These are phyloP conservation scores for Desoria tigrina DNA, from an alignment of 2,888 invertebrate species.

Conservation along the genomic window DNA sequence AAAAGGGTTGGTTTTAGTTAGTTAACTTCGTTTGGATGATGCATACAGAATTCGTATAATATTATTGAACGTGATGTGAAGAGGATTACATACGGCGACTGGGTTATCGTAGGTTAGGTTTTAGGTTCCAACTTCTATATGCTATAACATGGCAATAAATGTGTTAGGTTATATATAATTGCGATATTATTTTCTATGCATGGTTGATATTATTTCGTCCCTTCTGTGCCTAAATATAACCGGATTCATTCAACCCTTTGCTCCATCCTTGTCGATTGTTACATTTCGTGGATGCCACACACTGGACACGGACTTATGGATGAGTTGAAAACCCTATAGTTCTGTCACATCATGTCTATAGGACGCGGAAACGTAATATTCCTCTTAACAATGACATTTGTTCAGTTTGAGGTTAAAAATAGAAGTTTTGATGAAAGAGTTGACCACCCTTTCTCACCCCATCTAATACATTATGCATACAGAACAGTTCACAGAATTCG, in stretches of 20 bases:
- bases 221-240: not conserved
- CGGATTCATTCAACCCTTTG: slow-evolving; percentile 8
- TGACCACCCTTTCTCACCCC: slow-evolving; percentile 9
- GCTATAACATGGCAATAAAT: no score
- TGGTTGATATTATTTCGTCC: no score
- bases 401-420: not conserved
- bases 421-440: not conserved
- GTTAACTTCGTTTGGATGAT: no score
- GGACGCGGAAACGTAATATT: not conserved
- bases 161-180: no score
- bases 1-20: no score
- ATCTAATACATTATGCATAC: not conserved
- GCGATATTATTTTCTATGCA: no score
- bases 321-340: not conserved
- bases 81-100: no score
- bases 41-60: no score
- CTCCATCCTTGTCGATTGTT: not conserved
- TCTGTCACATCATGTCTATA: not conserved
- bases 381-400: slow-evolving; percentile 8
- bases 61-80: no score
- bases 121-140: no score
- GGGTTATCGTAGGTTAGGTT: no score
- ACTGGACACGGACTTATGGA: slow-evolving; percentile 4
- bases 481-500: not conserved
- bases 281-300: slow-evolving; percentile 1